Percentiles rank a stretch among this genome's conserved stretches.
Evolutionary conservation across 2,113 vertebrate genomes (phyloP).

Genomic region (Sinocyclocheilus rhinocerous): DNA sequence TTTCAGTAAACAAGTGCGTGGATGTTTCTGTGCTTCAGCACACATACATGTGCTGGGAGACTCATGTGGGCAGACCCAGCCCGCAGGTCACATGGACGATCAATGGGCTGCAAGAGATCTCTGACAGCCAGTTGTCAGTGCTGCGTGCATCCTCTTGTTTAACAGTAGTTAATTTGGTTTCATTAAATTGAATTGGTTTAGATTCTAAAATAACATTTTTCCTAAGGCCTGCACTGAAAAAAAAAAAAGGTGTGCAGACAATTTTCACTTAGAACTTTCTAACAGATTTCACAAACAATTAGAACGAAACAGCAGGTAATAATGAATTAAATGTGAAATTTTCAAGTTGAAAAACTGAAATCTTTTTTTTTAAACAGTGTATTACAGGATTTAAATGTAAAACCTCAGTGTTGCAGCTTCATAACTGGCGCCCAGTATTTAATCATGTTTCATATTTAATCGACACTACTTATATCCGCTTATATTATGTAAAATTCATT

Average conservation of each 20-base stretch:
- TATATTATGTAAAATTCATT: background rate
- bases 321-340: too few relatives aligned
- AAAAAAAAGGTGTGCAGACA: too few relatives aligned
- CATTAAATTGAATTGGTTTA: background rate
- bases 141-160: background rate
- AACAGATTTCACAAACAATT: too few relatives aligned
- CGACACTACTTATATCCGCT: background rate
- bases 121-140: background rate
- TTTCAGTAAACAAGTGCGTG: background rate
- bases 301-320: too few relatives aligned
- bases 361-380: too few relatives aligned
- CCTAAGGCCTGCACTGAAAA: background rate
- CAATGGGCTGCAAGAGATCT: background rate
- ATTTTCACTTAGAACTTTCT: too few relatives aligned
- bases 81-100: background rate
- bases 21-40: background rate
- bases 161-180: too few relatives aligned
- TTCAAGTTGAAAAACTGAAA: too few relatives aligned
- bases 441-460: background rate
- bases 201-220: background rate
- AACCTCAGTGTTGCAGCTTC: background rate
- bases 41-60: background rate
- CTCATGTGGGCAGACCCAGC: background rate
- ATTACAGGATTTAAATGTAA: background rate
- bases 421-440: background rate